Evolutionary conservation across 2,888 invertebrate genomes (phyloP), one percentile per base, ranked within the genome.

Genomic region (Apamea crenata): DNA sequence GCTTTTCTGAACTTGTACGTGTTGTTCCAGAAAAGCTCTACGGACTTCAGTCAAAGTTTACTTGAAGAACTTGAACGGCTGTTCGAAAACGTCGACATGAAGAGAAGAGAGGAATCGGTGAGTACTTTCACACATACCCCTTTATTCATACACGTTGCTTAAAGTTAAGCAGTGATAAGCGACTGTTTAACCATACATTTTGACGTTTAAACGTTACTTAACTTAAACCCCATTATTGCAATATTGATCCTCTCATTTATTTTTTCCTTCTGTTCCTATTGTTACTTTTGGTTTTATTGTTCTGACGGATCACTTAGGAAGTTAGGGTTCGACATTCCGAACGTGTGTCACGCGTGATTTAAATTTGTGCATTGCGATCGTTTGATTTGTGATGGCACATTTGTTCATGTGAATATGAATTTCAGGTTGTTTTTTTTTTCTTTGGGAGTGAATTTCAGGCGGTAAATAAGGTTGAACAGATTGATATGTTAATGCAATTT

Each of bases 1-100:
- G 7, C 0, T 59, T 56, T 29, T 61, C 32, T 78, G 29, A 78
- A 40, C 71, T 66, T 10, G 7, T 36, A 29, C 53, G 1, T 61
- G 10, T 78, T 53, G 16, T 81, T 83, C 36, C 84, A 81, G 81
- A 81, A 81, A 78, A 81, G 29, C 12, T 77, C 83, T 5, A 83
- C 78, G 6, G 81, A 81, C 4, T 81, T 81, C 44, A 83, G 78
- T 25, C 70, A 78, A 25, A 81, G 81, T 53, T 53, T 81, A 36
- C 53, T 81, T 0, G 66, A 83, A 29, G 78, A 81, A 25, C 44
- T 81, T 0, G 81, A 81, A 5, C 14, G 14, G 0, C 61, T 78
- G 25, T 83, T 81, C 14, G 25, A 61, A 2, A 78, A 61, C 8
- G 29, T 81, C 0, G 81, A 81, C 7, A 61, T 40, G 18, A 69